Percentiles rank a stretch among this genome's conserved stretches.
Conservation (phyloP, 2,888 invertebrate species). For the Drosophila barbarae region DNA sequence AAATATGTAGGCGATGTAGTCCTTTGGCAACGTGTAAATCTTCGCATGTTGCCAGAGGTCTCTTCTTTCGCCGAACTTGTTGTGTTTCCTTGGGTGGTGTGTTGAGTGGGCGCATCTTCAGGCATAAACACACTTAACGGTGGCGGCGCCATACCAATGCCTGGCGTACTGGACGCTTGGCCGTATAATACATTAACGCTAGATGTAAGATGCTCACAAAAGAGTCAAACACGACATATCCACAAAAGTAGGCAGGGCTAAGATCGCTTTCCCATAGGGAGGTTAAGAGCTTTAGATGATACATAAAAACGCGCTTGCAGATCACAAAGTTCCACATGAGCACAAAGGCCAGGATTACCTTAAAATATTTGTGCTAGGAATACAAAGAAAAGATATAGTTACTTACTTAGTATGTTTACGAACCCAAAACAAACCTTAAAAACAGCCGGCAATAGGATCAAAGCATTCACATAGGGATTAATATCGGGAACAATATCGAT, state of each 20-base stretch:
- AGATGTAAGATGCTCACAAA: neutral
- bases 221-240: neutral
- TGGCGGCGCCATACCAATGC: neutral
- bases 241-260: neutral
- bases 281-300: neutral
- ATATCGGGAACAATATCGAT: neutral
- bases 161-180: neutral
- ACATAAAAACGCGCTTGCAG: neutral
- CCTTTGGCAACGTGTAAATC: too few species aligned
- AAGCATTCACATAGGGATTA: neutral
- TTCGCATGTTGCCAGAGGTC: too few species aligned
- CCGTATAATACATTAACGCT: neutral
- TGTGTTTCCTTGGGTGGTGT: too few species aligned
- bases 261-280: neutral
- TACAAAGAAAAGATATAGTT: neutral
- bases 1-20: too few species aligned
- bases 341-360: neutral
- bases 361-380: neutral
- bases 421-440: neutral
- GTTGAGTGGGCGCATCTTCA: too few species aligned
- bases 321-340: neutral
- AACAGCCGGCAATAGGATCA: neutral
- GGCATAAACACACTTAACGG: neutral
- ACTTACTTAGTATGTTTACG: neutral
- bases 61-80: too few species aligned